Base-by-base conservation (phyloP, 2,888 invertebrate species). In the Latrodectus hesperus region DNA sequence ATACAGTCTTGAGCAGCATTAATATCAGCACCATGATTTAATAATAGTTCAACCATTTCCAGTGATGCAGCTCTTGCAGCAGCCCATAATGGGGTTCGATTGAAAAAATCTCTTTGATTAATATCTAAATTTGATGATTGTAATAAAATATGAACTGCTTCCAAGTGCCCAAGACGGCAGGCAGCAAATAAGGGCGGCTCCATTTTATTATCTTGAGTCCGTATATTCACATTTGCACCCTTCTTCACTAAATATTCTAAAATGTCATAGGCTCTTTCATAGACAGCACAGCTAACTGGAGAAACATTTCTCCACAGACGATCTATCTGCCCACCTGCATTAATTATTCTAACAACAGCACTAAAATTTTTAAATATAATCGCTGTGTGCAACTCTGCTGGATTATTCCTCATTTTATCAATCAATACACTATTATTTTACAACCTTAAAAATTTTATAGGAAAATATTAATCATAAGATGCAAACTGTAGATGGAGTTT, bases 111-210 rank as follows among this genome's bases (percentile, higher is more conserved):
- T 67, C 72, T 71, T 76, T 86, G 86, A 49, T 86, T 73, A 17
- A 86, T 77, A 71, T 86, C 72, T 2, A 86, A 38, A 17, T 38
- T 77, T 26, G 76, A n/a, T 12, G 81, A 71, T 12, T 55, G 65
- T 11, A 86, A n/a, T 51, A 86, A 77, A 60, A 86, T 86, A 14
- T 77, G 60, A 12, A 86, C 51, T 16, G 71, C 86, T 53, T 64
- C 14, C 17, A 65, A 38, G 38, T 76, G 64, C 11, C 73, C 49
- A 16, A 86, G 67, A 49, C 86, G 76, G 67, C 86, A 86, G 12
- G 86, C 86, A n/a, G 81, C 76, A 81, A 86, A 86, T 12, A 86
- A 67, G 1, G 86, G 81, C 1, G 86, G 86, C 26, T 86, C 86
- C 86, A 86, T 86, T 73, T 77, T 86, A 22, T 81, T 16, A 53